A percentile compares a stretch with the other conserved stretches of the same genome.
These are phyloP conservation scores for Xestia xanthographa DNA, from an alignment of 2,888 invertebrate genomes.

Conservation along the genomic window DNA sequence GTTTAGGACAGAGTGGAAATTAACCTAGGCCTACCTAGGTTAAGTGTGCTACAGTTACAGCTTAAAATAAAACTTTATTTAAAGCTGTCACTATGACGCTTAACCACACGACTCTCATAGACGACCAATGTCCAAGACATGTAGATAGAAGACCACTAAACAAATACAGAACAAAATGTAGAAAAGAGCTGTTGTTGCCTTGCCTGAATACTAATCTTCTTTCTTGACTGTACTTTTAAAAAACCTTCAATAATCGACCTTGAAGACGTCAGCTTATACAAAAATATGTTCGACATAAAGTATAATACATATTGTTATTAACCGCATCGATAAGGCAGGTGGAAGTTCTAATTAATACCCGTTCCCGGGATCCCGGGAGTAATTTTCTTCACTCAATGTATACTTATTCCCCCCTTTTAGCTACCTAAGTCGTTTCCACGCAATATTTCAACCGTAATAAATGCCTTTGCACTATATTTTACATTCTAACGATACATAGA, in stretches of 20 bases:
- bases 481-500: constrained; percentile 20
- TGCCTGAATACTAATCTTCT: not conserved
- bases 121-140: not conserved
- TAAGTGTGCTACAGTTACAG: too few relatives aligned
- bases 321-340: constrained; percentile 42
- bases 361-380: constrained; percentile 41
- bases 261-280: not conserved
- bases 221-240: constrained; percentile 1
- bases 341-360: constrained; percentile 54
- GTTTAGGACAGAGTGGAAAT: not conserved
- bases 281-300: constrained; percentile 26
- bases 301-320: constrained; percentile 29
- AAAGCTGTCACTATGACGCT: not conserved
- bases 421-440: constrained; percentile 21
- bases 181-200: not conserved
- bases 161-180: not conserved
- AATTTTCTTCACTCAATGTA: constrained; percentile 52
- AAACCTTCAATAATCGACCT: not conserved
- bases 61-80: not conserved
- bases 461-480: constrained; percentile 51
- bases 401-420: constrained; percentile 47
- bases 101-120: not conserved
- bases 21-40: not conserved
- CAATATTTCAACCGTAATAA: constrained; percentile 60
- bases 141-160: not conserved